These are phyloP conservation scores for Schrankia costaestrigalis DNA, from an alignment of 2,888 invertebrate species.

Conservation along the genomic window DNA sequence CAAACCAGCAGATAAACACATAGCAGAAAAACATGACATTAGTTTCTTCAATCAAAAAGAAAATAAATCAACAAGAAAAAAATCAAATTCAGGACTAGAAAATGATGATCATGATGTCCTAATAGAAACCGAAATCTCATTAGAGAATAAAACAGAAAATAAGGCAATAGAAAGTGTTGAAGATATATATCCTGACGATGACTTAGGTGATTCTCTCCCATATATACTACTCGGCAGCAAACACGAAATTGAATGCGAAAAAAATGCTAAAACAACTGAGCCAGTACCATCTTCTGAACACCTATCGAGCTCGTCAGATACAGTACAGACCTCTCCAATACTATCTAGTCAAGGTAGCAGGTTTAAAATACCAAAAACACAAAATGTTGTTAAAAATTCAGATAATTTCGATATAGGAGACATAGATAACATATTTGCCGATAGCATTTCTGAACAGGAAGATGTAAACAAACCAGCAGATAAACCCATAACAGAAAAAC, in stretches of 20 bases:
- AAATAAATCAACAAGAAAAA: too few relatives aligned
- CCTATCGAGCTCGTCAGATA: slow-evolving; percentile 55
- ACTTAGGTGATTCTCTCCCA: slow-evolving; percentile 41
- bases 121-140: too few relatives aligned
- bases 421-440: slow-evolving; percentile 51
- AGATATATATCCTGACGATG: slow-evolving; percentile 64
- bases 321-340: slow-evolving; percentile 55
- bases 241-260: slow-evolving; percentile 13
- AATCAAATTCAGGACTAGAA: too few relatives aligned
- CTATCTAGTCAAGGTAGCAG: slow-evolving; percentile 54
- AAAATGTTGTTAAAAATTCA: slow-evolving; percentile 14
- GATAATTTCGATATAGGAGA: slow-evolving; percentile 69
- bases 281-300: slow-evolving; percentile 8
- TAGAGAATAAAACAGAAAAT: too few relatives aligned
- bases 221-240: slow-evolving; percentile 12
- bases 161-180: slow-evolving; percentile 55
- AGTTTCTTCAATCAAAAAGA: too few relatives aligned
- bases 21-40: too few relatives aligned
- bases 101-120: too few relatives aligned
- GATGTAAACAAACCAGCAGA: slow-evolving; percentile 30
- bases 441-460: slow-evolving; percentile 50
- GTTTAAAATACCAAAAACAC: slow-evolving; percentile 32
- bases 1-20: too few relatives aligned
- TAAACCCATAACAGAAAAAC: slow-evolving; percentile 21
- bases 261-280: slow-evolving; percentile 6